Evolutionary conservation across 2,797 vertebrate genomes (phyloP), one percentile per base, ranked within the genome.

Genomic region (Mus caroli): DNA sequence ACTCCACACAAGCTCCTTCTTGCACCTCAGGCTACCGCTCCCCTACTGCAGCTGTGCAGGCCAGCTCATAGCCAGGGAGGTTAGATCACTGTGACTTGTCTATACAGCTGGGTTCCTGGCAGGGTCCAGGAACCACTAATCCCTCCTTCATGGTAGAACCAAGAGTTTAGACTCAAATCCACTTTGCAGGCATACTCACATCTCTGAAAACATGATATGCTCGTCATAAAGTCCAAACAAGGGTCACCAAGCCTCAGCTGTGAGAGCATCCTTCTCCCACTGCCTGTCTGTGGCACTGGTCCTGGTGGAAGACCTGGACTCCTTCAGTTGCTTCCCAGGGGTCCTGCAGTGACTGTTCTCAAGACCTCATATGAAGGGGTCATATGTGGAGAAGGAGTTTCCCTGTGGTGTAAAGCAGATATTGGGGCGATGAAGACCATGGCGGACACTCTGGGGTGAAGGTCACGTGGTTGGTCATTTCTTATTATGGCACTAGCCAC

Each of bases 61-160:
- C 80, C 2, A 6, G 90, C 76, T 71, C 95, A 56, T 67, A 46
- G 69, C 26, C 22, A 4, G 60, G 31, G 50, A 82, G 88, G 56
- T 93, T 54, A 97, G 67, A 71, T 97, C 96, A 97, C 92, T 4
- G 50, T 11, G 76, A 92, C 89, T 88, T 94, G 92, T 95, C 96
- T 86, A 54, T 7, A 75, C 93, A 97, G 93, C 94, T 88, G 95
- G 19, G 19, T 9, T 50, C 58, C 64, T 97, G 96, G 92, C 84
- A 75, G 76, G 76, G 37, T n/a, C 37, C 40, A 2, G 67, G 91
- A 95, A 90, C 90, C 64, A 11, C 90, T 95, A 88, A 95, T 80
- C 76, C 73, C 67, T 89, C 71, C 79, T 62, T 93, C 31, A 24
- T 5, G 91, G 58, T 75, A 82, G 84, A 90, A 88, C 89, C 54